A percentile compares a stretch with the other conserved stretches of the same genome.
These are phyloP conservation scores for Machaerirhynchus nigripectus DNA, from an alignment of 2,113 vertebrate species.

Conservation along the genomic window DNA sequence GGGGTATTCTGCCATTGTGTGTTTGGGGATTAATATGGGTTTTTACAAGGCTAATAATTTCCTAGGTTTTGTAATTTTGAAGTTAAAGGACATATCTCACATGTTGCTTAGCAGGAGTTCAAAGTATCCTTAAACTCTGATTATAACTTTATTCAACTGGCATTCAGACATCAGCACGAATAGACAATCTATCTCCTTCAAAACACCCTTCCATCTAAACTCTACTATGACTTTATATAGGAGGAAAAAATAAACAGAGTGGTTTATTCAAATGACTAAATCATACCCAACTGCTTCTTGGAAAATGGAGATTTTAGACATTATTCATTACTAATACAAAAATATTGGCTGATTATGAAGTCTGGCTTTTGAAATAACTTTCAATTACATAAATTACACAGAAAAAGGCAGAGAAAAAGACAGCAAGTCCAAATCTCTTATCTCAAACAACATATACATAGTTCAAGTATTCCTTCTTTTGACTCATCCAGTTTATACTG, in stretches of 20 bases:
- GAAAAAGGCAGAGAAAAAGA: neutral
- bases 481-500: neutral
- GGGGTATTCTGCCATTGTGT: neutral
- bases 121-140: neutral
- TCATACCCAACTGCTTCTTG: neutral
- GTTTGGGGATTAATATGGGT: neutral
- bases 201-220: neutral
- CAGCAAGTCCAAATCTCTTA: neutral
- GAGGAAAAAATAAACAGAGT: neutral
- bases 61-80: neutral
- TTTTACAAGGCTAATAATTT: slow-evolving; percentile 1
- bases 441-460: neutral
- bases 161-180: neutral
- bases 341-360: neutral
- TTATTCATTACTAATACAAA: neutral
- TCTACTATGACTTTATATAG: neutral
- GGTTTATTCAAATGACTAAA: neutral
- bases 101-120: neutral
- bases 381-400: neutral
- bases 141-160: neutral
- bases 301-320: neutral
- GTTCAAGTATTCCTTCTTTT: neutral
- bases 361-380: neutral
- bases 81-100: neutral
- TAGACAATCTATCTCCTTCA: neutral